These are phyloP conservation scores for Epistrophe eligans DNA, from an alignment of 2,888 invertebrate species.

Conservation along the genomic window DNA sequence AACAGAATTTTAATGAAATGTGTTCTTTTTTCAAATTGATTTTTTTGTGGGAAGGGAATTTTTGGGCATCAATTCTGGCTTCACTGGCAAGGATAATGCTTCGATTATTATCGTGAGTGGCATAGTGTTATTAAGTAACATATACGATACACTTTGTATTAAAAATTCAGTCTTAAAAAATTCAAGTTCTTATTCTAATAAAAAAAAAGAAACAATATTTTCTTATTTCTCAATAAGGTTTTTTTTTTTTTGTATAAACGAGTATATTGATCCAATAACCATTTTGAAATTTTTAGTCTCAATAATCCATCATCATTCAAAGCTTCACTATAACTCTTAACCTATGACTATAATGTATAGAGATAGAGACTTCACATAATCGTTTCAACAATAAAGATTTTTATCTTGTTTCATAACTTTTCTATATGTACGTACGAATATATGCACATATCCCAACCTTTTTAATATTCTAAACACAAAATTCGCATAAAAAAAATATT, in stretches of 20 bases:
- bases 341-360: neutral
- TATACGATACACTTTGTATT: too few species aligned
- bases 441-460: constrained; percentile 19
- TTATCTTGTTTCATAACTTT: constrained; percentile 25
- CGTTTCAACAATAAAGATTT: constrained; percentile 41
- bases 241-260: neutral
- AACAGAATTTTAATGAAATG: too few species aligned
- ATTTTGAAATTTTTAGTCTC: neutral
- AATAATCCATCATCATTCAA: constrained; percentile 27
- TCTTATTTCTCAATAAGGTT: neutral
- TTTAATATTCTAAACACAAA: constrained; percentile 39
- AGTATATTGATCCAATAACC: neutral
- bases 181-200: too few species aligned
- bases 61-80: too few species aligned
- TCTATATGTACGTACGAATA: neutral
- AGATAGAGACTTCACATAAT: constrained; percentile 19
- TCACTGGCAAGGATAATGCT: too few species aligned
- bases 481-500: constrained; percentile 34
- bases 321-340: constrained; percentile 1
- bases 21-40: too few species aligned
- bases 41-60: too few species aligned
- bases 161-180: too few species aligned
- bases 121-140: too few species aligned
- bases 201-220: neutral
- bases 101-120: too few species aligned